Evolutionary conservation across 2,888 invertebrate genomes (phyloP), one percentile per base, ranked within the genome.

Genomic region (Thymelicus acteon): DNA sequence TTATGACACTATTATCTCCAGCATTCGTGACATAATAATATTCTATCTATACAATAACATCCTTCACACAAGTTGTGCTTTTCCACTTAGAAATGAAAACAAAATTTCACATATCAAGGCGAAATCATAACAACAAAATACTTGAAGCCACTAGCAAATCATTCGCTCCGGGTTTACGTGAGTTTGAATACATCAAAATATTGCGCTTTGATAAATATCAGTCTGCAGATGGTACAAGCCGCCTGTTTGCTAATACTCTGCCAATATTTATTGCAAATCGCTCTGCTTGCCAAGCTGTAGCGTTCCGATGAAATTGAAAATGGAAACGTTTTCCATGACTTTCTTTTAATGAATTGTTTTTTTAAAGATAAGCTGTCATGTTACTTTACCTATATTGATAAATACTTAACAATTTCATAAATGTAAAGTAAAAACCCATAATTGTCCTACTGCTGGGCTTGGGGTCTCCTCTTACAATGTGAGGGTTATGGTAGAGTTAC

Each of bases 261-360:
- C 69, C 63, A 69, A 69, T 69, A 69, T 58, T 69, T 69, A 69
- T 69, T 58, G 61, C 63, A 69, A 69, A 69, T 69, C 69, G 62
- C 44, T 61, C 61, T n/a, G 61, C 39, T 44, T 68, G 58, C 63
- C 62, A 37, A 68, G 63, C 61, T 31, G 54, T 47, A 61, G 48
- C 66, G 31, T 7, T 61, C 40, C 60, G 60, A 67, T 61, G 60
- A 60, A 54, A 68, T 54, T 68, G 61, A 62, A 68, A 62, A 47
- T 47, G 44, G 54, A 54, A 60, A 63, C 52, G 24, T 64, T 5
- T 64, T 64, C 6, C 40, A 40, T 54, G 15, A 15, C 15, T 63
- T 63, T 37, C 24, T 49, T 63, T 37, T 37, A 63, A 49, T 63
- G n/a, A 63, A 49, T 49, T 49, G 37, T 31, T 48, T 7, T 62